A percentile compares a stretch with the other conserved stretches of the same genome.
phyloP scores from a whole-genome alignment of 2,797 vertebrate species.

The Pseudochirops corinnae region DNA sequence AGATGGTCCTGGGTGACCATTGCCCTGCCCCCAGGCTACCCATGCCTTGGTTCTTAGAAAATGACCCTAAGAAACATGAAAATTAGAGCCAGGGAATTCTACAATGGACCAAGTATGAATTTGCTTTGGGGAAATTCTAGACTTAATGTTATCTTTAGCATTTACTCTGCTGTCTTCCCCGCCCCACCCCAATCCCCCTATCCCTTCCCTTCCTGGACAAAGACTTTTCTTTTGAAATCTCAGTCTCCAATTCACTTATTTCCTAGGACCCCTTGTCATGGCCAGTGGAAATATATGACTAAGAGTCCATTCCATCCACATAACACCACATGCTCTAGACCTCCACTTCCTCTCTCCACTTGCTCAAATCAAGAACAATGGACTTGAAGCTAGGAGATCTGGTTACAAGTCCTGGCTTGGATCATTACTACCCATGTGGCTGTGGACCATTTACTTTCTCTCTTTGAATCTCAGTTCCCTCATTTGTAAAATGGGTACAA shows the following conservation, averaged over 20 bases:
- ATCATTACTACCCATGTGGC: neutral
- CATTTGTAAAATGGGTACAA: neutral
- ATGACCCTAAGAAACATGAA: neutral
- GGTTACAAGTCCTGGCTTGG: neutral
- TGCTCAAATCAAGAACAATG: neutral
- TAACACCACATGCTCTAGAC: neutral
- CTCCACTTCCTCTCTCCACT: neutral
- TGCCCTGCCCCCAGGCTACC: neutral
- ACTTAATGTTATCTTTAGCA: neutral
- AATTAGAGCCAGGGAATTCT: neutral
- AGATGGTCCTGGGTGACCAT: neutral
- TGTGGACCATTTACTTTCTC: neutral
- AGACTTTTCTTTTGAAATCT: neutral
- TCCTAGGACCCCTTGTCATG: neutral
- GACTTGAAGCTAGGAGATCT: neutral
- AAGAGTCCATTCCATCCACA: neutral
- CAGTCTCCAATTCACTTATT: neutral
- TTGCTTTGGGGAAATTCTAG: neutral
- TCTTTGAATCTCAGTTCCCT: neutral
- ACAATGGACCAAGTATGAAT: too few species aligned
- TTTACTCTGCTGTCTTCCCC: neutral
- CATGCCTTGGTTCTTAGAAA: neutral
- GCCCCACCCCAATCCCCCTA: too few species aligned
- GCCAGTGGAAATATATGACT: neutral
- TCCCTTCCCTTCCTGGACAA: neutral